Base-by-base conservation (phyloP, 2,113 vertebrate species). In the Eretmochelys imbricata region DNA sequence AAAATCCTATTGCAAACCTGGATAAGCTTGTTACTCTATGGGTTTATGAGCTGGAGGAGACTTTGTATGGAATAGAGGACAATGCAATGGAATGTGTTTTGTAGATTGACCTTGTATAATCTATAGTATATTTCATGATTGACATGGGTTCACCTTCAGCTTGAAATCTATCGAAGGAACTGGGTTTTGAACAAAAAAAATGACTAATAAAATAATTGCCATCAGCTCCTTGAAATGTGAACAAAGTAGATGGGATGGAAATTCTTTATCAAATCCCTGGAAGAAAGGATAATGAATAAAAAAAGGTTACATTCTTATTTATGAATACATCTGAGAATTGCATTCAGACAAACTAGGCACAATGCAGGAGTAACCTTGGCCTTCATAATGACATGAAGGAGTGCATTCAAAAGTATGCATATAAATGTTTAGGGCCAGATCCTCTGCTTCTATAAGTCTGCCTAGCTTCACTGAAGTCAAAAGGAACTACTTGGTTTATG, bases 61-160 rank as follows among this genome's bases (percentile, higher is more conserved):
- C 95, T 93, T 85, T 89, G 54, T 4, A 31, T 72, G 82, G 59
- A 88, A 91, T 91, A 96, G 89, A 89, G 54, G 72, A 49, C 87
- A 27, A 89, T 82, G 54, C 20, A 93, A 85, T 57, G 78, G 55
- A 85, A 84, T 93, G 27, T 14, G 7, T 49, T 95, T 75, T 48
- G 91, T 86, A 89, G 93, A 54, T 48, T 97, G 89, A 93, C 88
- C 76, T 94, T 95, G 48, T 91, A 6, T 90, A 53, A 94, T 90
- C 84, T 10, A 38, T 46, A 46, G 38, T 90, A 38, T 87, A 91
- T 85, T 62, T 90, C 88, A 94, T 78, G 19, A 62, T 69, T 42
- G 42, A n/a, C 27, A 25, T 0, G 2, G 50, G 83, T 94, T 96
- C 65, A 87, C 42, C 55, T 91, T 89, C 78, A 90, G 88, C 84